Conservation (phyloP, 2,113 vertebrate species). For the Gymnogyps californianus region DNA sequence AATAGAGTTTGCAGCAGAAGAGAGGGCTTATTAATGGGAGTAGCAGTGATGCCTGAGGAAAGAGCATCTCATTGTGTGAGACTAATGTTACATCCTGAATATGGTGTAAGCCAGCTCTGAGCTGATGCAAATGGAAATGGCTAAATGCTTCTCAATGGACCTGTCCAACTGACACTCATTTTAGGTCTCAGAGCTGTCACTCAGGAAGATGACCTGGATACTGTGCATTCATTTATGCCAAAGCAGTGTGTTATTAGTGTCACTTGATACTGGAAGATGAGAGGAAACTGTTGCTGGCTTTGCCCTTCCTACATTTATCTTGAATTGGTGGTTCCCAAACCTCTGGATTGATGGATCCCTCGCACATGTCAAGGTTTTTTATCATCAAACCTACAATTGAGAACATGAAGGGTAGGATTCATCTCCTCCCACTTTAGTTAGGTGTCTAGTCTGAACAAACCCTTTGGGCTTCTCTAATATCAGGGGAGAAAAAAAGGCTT, state of each 20-base stretch:
- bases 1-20: background rate
- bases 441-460: background rate
- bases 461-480: background rate
- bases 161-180: background rate
- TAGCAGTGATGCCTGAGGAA: background rate
- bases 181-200: constrained; percentile 8
- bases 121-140: background rate
- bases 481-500: background rate
- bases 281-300: background rate
- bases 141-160: background rate
- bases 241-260: constrained; percentile 19
- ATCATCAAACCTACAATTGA: background rate
- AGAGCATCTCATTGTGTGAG: background rate
- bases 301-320: background rate
- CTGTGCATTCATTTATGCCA: background rate
- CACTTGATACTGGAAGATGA: background rate
- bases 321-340: background rate
- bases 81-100: background rate
- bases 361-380: background rate
- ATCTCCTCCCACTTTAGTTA: background rate
- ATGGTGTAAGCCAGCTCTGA: background rate
- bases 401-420: background rate
- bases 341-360: background rate
- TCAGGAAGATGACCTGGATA: background rate
- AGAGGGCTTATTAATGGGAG: background rate